phyloP scores from a whole-genome alignment of 2,113 vertebrate genomes.

The Pseudopipra pipra region DNA sequence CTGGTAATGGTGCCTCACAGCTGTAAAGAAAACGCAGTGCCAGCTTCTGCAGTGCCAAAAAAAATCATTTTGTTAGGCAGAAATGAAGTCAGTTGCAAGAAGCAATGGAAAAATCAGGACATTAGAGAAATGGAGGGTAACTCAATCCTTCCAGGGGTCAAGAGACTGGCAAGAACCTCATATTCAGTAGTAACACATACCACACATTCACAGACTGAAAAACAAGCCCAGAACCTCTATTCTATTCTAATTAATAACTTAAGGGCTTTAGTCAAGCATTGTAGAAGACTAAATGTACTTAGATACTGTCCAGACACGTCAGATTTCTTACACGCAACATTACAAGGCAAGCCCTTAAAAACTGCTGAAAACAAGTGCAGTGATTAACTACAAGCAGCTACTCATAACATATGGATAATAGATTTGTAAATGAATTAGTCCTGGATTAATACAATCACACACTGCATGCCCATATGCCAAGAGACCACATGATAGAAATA shows the following conservation, averaged over 20 bases:
- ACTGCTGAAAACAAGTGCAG: slow-evolving; percentile 18
- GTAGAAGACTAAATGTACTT: background rate
- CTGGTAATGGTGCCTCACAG: slow-evolving; percentile 18
- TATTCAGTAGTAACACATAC: slow-evolving; percentile 13
- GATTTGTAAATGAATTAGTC: slow-evolving; percentile 25
- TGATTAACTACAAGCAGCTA: slow-evolving; percentile 39
- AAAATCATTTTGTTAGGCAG: background rate
- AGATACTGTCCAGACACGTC: slow-evolving; percentile 7
- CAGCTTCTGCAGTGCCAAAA: slow-evolving; percentile 41
- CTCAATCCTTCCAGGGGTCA: slow-evolving; percentile 13
- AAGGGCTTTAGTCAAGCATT: background rate
- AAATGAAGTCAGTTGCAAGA: background rate
- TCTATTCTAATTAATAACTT: slow-evolving; percentile 36
- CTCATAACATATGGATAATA: slow-evolving; percentile 42
- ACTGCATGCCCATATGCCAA: slow-evolving; percentile 22
- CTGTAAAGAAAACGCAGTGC: slow-evolving; percentile 43
- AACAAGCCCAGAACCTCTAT: slow-evolving; percentile 41
- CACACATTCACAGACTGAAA: slow-evolving; percentile 40
- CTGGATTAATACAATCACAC: slow-evolving; percentile 27
- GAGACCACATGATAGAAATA: background rate
- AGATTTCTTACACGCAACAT: background rate
- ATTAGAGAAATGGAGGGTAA: slow-evolving; percentile 44
- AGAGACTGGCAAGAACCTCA: slow-evolving; percentile 34
- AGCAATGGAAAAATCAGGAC: slow-evolving; percentile 35
- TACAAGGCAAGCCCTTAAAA: slow-evolving; percentile 44